phyloP scores from a whole-genome alignment of 1,140 invertebrate species.

The Pteromalus puparum region DNA sequence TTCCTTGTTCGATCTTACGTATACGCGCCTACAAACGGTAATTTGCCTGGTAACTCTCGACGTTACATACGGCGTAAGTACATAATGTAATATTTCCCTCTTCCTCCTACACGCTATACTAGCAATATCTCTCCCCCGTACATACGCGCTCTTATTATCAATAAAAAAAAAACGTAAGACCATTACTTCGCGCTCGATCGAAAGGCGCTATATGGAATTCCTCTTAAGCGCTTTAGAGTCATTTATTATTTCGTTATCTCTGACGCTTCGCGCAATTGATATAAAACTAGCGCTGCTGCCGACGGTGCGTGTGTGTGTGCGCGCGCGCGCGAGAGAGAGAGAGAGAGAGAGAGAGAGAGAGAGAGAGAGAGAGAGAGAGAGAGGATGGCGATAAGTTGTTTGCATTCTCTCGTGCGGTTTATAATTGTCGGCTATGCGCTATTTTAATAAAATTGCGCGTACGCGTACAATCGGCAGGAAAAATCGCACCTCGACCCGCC shows the following conservation, averaged over 20 bases:
- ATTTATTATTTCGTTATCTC: conserved; percentile 50
- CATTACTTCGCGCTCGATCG: conserved; percentile 24
- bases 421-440: conserved; percentile 11
- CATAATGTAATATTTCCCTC: background rate
- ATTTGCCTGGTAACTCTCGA: no score
- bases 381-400: conserved; percentile 21
- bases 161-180: conserved; percentile 38
- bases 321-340: no score
- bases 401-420: conserved; percentile 10
- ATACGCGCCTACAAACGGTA: background rate
- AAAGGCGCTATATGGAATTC: conserved; percentile 39
- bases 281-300: conserved; percentile 42
- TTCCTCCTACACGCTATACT: background rate
- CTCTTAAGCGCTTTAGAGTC: conserved; percentile 29
- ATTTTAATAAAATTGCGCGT: background rate
- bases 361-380: no score
- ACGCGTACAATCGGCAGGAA: background rate
- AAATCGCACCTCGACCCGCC: background rate
- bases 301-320: no score
- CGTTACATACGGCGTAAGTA: no score
- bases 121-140: background rate
- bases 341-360: no score
- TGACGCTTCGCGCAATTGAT: conserved; percentile 47
- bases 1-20: background rate
- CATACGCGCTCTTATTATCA: conserved; percentile 7